Evolutionary conservation across 2,888 invertebrate species (phyloP), one percentile per base, ranked within the genome.

Genomic region (Notodonta dromedarius): DNA sequence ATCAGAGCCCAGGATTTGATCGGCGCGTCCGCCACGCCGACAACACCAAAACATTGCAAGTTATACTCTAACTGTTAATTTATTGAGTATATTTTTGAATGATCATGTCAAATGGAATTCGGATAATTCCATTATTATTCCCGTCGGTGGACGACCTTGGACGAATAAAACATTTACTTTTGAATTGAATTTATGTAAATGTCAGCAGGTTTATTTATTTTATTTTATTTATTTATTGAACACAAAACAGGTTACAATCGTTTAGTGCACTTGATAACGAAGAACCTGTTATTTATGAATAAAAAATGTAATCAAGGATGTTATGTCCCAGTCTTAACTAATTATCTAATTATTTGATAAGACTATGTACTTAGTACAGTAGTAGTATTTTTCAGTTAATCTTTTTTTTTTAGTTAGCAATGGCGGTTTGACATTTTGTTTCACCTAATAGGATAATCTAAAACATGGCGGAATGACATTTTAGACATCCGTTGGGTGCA

Each of bases 11-110:
- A 35, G 66, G 56, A 77, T 80, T 76, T 58, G 64, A 79, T 74
- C 78, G 82, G 82, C 82, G 75, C 73, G 82, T 71, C 82, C 59
- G 76, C 80, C 80, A 82, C 82, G 77, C 79, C 80, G 67, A 64
- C 77, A 64, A 66, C 69, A 62, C 40, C 12, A 3, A 5, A 42
- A 40, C 60, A 66, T 8, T 40, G 59, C 56, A 68, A 66, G 66
- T 63, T 62, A 40, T 61, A 65, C 77, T 65, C 58, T 76, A 74
- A 51, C 0, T 0, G 3, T 5, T 12, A 24, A 24, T 4, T 0
- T 0, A 0, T 24, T 67, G 70, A 39, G 57, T 65, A 74, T 63
- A 63, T 61, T 69, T 71, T 73, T 72, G 56, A 64, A 46, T 51
- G 60, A 12, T 6, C 2, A n/a, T 7, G 8, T 0, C 6, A 16